Percentiles rank a stretch among this genome's conserved stretches.
Evolutionary conservation across 2,113 vertebrate species (phyloP).

Genomic region (Pelusios castaneus): DNA sequence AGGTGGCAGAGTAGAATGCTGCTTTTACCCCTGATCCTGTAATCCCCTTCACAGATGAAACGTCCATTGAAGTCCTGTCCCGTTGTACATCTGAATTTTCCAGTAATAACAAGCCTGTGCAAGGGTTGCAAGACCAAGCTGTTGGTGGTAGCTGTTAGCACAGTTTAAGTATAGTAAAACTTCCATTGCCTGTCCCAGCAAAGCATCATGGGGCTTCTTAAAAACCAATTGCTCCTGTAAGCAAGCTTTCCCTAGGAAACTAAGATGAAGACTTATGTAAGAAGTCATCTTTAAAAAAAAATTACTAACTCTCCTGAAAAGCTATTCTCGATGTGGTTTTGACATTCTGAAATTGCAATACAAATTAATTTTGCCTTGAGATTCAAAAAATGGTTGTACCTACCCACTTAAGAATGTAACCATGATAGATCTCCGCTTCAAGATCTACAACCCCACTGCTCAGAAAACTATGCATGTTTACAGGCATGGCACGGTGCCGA

Average conservation of each 20-base stretch:
- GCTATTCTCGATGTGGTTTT: neutral
- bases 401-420: neutral
- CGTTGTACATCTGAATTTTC: too few species aligned
- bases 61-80: neutral
- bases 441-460: neutral
- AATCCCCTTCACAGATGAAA: neutral
- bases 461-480: neutral
- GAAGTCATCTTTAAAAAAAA: neutral
- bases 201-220: neutral
- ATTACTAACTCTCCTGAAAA: neutral
- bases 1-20: neutral
- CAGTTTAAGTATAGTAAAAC: neutral
- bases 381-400: neutral
- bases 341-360: neutral
- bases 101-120: neutral
- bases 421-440: neutral
- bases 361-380: neutral
- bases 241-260: neutral
- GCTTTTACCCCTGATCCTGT: neutral
- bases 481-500: neutral
- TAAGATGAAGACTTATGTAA: neutral
- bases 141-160: neutral
- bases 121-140: neutral
- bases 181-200: neutral
- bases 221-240: fast-evolving